Conservation (phyloP, 2,113 vertebrate species). For the Phrynosoma platyrhinos region DNA sequence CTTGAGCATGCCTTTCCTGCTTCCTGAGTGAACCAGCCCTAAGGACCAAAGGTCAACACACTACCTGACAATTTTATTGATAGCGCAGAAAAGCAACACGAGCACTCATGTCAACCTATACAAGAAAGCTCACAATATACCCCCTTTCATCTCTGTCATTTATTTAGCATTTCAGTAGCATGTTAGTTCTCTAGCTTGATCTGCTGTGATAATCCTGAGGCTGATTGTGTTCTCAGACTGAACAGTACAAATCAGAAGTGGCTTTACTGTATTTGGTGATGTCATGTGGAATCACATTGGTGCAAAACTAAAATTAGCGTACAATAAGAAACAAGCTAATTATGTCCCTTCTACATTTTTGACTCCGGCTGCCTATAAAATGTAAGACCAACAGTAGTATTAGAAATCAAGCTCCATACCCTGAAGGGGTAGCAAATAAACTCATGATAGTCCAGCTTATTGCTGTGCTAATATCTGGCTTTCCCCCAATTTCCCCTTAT, state of each 20-base stretch:
- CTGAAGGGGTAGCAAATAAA: background rate
- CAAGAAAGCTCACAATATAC: background rate
- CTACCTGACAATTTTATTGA: background rate
- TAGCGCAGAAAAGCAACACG: background rate
- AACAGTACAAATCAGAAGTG: conserved; percentile 8
- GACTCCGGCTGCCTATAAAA: conserved; percentile 17
- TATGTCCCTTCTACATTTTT: conserved; percentile 8
- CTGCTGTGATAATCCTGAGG: background rate
- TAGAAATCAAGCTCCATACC: background rate
- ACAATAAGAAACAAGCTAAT: conserved; percentile 25
- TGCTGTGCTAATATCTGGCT: background rate
- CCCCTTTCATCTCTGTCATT: background rate
- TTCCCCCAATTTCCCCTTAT: background rate
- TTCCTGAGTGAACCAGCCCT: background rate
- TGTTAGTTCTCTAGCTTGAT: background rate
- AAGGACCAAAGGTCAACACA: background rate
- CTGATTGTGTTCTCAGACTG: background rate
- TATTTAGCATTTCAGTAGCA: conserved; percentile 23
- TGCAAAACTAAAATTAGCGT: conserved; percentile 22
- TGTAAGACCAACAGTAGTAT: background rate
- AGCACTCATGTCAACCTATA: background rate
- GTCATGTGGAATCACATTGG: conserved; percentile 12
- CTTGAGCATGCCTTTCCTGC: background rate
- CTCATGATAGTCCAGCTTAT: background rate
- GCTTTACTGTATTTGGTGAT: conserved; percentile 11